Conservation (phyloP, 2,888 invertebrate genomes). For the Aethes cnicana region DNA sequence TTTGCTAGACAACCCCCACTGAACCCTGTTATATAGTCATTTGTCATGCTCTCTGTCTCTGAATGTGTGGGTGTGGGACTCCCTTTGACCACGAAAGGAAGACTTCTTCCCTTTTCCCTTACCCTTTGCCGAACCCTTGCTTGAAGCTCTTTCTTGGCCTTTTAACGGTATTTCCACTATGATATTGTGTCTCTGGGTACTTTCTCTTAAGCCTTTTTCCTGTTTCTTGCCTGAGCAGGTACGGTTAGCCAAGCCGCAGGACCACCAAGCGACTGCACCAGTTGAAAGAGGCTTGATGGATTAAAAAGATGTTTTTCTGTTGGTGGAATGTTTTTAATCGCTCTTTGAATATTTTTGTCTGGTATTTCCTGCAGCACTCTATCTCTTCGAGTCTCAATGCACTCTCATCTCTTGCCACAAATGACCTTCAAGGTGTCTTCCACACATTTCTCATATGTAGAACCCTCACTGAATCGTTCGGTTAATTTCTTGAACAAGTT, state of each 20-base stretch:
- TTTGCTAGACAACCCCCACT: conserved; percentile 5
- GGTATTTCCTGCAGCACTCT: neutral
- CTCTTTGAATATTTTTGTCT: neutral
- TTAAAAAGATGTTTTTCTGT: neutral
- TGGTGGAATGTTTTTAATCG: neutral
- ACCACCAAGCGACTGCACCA: neutral
- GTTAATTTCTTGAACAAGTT: neutral
- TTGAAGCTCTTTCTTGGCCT: neutral
- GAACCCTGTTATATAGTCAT: neutral
- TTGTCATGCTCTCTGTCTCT: neutral
- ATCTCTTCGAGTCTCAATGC: neutral
- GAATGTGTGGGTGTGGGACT: neutral
- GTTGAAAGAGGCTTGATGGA: neutral
- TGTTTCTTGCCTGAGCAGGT: neutral
- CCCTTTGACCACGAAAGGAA: neutral
- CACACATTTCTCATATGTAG: neutral
- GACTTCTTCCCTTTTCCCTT: neutral
- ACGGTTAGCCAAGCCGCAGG: neutral
- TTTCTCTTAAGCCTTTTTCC: neutral
- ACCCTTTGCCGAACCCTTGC: neutral
- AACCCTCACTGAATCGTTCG: neutral
- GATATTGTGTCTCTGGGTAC: neutral
- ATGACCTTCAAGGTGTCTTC: neutral
- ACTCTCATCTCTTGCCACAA: neutral
- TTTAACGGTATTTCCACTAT: neutral